Evolutionary conservation across 2,888 invertebrate genomes (phyloP).

Genomic region (Cryptops parisi): DNA sequence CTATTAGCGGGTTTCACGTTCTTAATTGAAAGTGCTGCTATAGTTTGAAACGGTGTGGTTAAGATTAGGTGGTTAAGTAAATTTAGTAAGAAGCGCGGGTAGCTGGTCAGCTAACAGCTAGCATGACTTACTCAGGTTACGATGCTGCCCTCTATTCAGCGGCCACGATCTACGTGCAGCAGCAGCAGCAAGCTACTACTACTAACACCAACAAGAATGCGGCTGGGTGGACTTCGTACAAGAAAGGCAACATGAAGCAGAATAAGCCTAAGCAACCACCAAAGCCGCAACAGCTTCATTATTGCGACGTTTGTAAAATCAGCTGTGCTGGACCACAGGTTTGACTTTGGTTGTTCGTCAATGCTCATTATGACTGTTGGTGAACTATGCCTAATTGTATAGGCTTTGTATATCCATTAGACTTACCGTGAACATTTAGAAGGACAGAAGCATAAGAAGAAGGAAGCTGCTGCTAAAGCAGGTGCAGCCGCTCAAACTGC

Average conservation of each 20-base stretch:
- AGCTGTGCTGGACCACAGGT: conserved; percentile 89
- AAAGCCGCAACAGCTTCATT: conserved; percentile 85
- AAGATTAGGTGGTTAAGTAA: too few species aligned
- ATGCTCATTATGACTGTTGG: neutral
- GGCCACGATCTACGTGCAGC: conserved; percentile 86
- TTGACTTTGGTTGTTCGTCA: conserved; percentile 11
- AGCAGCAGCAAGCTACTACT: conserved; percentile 37
- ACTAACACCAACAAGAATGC: conserved; percentile 20
- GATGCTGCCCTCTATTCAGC: conserved; percentile 92
- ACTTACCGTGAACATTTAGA: conserved; percentile 93
- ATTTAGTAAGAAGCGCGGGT: too few species aligned
- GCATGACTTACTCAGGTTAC: conserved; percentile 47
- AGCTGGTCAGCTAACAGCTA: too few species aligned
- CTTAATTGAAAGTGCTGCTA: too few species aligned
- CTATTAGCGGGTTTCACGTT: too few species aligned
- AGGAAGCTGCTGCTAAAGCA: conserved; percentile 72
- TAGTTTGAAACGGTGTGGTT: too few species aligned
- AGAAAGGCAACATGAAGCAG: conserved; percentile 33
- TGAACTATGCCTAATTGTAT: conserved; percentile 12
- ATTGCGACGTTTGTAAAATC: conserved; percentile 98
- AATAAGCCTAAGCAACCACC: conserved; percentile 65
- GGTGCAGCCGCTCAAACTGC: conserved; percentile 39
- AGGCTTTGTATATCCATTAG: conserved; percentile 31
- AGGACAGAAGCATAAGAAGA: conserved; percentile 98
- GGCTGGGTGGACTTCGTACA: conserved; percentile 21